A percentile compares a stretch with the other conserved stretches of the same genome.
phyloP scores from a whole-genome alignment of 2,113 vertebrate species.

The Hippocampus barbouri region DNA sequence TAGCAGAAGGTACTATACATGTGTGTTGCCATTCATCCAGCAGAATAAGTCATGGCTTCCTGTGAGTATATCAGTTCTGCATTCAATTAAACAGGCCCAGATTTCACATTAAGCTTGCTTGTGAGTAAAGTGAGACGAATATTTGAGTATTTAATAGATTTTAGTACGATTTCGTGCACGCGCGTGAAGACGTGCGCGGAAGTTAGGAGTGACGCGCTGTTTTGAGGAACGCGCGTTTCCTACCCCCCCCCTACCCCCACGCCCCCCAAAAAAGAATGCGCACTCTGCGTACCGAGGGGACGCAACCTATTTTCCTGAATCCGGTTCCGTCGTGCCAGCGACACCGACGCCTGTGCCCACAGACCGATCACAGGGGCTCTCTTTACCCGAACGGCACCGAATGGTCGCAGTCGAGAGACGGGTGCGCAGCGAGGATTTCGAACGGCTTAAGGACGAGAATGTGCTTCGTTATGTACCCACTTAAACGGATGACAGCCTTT shows the following conservation, averaged over 20 bases:
- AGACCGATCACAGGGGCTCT: constrained; percentile 59
- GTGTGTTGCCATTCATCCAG: no score
- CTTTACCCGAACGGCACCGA: constrained; percentile 59
- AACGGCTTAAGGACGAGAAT: constrained; percentile 59
- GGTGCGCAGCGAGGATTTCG: constrained; percentile 62
- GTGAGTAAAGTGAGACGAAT: no score
- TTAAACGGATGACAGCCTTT: constrained; percentile 65
- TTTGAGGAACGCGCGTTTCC: constrained; percentile 3
- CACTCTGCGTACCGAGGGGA: constrained; percentile 57
- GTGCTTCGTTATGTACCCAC: constrained; percentile 55
- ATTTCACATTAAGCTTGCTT: no score
- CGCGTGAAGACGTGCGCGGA: neutral
- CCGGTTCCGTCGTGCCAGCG: constrained; percentile 65
- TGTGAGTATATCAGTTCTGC: no score
- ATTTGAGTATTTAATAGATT: no score
- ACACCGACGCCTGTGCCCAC: constrained; percentile 59
- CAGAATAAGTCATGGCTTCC: no score
- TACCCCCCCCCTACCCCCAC: neutral
- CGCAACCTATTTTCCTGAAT: constrained; percentile 70
- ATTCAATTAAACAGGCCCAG: no score
- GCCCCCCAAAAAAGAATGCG: constrained; percentile 47
- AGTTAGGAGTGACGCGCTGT: constrained; percentile 40
- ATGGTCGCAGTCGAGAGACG: constrained; percentile 66
- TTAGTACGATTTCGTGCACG: no score
- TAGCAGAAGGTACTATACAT: no score